Percentiles rank a stretch among this genome's conserved stretches.
Evolutionary conservation across 2,888 invertebrate genomes (phyloP).

Genomic region (Lepetodrilus schrolli): DNA sequence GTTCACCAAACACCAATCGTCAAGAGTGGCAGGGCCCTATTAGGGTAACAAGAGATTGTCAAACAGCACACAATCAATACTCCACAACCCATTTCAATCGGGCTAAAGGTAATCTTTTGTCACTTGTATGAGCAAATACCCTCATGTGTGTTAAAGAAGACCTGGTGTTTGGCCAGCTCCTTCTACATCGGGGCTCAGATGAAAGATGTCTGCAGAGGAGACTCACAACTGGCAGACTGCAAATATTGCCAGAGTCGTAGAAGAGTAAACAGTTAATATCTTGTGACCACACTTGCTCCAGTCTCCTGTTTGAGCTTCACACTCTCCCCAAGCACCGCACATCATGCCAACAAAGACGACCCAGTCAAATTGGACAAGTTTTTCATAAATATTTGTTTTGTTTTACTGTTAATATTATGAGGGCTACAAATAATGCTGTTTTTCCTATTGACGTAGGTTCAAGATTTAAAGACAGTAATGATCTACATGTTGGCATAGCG

Average conservation of each 20-base stretch:
- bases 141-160: slow-evolving; percentile 30
- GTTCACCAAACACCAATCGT: no score
- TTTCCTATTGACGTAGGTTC: neutral
- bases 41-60: neutral
- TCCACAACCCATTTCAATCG: slow-evolving; percentile 40
- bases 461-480: neutral
- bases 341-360: slow-evolving; percentile 2
- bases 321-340: slow-evolving; percentile 35
- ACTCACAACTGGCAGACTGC: slow-evolving; percentile 29
- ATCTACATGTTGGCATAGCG: neutral
- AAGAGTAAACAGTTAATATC: slow-evolving; percentile 45
- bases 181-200: slow-evolving; percentile 28
- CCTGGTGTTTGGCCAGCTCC: slow-evolving; percentile 27
- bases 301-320: slow-evolving; percentile 41
- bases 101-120: slow-evolving; percentile 43
- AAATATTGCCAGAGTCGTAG: slow-evolving; percentile 35
- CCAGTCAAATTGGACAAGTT: neutral
- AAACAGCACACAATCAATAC: slow-evolving; percentile 34
- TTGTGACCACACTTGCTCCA: slow-evolving; percentile 41
- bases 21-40: slow-evolving; percentile 3
- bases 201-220: slow-evolving; percentile 27
- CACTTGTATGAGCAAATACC: slow-evolving; percentile 32
- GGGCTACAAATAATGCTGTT: slow-evolving; percentile 2
- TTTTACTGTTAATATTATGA: slow-evolving; percentile 2
- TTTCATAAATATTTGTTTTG: slow-evolving; percentile 23